Conservation (phyloP, 2,797 vertebrate species). For the Coluber constrictor region DNA sequence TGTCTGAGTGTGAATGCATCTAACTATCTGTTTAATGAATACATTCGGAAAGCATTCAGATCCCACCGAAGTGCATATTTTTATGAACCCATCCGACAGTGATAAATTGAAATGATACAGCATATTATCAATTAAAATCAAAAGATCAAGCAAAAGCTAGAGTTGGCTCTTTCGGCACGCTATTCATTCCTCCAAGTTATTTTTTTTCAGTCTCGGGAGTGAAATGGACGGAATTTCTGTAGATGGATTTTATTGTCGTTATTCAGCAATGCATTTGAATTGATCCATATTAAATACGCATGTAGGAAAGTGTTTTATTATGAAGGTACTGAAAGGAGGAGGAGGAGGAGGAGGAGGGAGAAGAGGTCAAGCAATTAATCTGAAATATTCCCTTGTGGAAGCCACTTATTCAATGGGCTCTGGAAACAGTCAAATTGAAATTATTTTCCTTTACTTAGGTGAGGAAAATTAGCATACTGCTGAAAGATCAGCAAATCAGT, state of each 20-base stretch:
- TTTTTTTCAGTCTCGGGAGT: slow-evolving; percentile 43
- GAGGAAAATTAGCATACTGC: neutral
- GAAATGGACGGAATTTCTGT: slow-evolving; percentile 46
- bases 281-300: slow-evolving; percentile 62
- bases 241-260: slow-evolving; percentile 32
- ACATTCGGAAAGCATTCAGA: neutral
- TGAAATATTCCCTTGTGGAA: slow-evolving; percentile 66
- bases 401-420: slow-evolving; percentile 56
- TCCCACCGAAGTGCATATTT: slow-evolving; percentile 31
- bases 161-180: slow-evolving; percentile 9
- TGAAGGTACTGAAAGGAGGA: slow-evolving; percentile 4
- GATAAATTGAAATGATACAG: slow-evolving; percentile 58
- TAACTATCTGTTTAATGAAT: neutral
- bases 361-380: slow-evolving; percentile 62
- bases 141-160: slow-evolving; percentile 27
- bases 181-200: slow-evolving; percentile 51
- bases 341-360: neutral
- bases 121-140: slow-evolving; percentile 55
- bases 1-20: neutral
- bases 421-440: neutral
- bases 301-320: slow-evolving; percentile 67
- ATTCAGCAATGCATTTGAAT: slow-evolving; percentile 53
- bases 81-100: slow-evolving; percentile 30
- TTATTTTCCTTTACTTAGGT: neutral
- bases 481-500: neutral